A percentile compares a stretch with the other conserved stretches of the same genome.
Evolutionary conservation across 2,797 vertebrate genomes (phyloP).

Genomic region (Gallinago stenura): DNA sequence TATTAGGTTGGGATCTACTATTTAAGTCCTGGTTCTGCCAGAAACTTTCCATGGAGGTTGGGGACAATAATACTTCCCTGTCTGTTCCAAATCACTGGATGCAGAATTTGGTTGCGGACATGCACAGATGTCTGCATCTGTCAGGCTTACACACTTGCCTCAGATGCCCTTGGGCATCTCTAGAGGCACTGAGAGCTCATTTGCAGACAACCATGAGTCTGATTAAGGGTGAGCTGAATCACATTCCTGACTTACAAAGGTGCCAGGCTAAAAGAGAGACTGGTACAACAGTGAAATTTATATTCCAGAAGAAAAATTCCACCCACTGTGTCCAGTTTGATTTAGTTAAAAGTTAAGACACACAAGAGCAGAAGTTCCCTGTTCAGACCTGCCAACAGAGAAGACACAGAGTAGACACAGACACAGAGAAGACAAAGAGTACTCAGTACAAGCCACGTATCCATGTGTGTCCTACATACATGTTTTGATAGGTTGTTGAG

Average conservation of each 20-base stretch:
- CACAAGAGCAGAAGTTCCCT: neutral
- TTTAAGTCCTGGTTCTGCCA: neutral
- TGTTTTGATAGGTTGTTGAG: neutral
- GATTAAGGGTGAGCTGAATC: neutral
- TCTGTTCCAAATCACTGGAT: neutral
- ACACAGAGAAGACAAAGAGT: neutral
- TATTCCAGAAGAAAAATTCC: neutral
- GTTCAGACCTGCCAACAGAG: neutral
- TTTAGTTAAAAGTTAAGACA: neutral
- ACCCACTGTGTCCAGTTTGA: neutral
- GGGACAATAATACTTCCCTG: neutral
- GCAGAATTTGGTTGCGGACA: neutral
- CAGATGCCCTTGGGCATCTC: neutral
- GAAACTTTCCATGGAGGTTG: neutral
- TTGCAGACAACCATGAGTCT: neutral
- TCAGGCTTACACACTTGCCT: neutral
- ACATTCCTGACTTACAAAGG: neutral
- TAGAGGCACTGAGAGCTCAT: neutral
- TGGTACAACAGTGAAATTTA: neutral
- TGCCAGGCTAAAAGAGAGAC: neutral
- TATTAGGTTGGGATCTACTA: neutral
- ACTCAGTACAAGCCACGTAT: neutral
- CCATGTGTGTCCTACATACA: neutral
- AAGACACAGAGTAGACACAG: neutral
- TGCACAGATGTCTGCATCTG: neutral